Evolutionary conservation across 2,888 invertebrate genomes (phyloP).

Genomic region (Neelides folsomi): DNA sequence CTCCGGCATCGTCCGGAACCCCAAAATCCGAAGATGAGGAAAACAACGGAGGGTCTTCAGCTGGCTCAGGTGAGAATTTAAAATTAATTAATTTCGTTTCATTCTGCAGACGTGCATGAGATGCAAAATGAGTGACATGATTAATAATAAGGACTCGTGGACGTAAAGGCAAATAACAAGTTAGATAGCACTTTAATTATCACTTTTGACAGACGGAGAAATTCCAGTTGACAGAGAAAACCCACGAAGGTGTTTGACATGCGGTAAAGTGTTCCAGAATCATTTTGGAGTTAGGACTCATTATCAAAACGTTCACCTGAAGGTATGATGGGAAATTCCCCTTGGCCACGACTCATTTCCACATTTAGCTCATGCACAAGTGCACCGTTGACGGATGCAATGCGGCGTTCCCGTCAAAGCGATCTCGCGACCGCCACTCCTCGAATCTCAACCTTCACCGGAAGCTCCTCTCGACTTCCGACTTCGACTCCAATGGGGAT

Average conservation of each 20-base stretch:
- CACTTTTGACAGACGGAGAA: conserved; percentile 26
- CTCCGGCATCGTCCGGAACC: no score
- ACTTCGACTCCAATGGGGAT: not conserved
- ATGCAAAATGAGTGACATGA: no score
- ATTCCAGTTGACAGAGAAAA: conserved; percentile 85
- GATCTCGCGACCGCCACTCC: conserved; percentile 82
- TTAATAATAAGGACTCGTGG: no score
- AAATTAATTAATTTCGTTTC: no score
- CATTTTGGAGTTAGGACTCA: conserved; percentile 86
- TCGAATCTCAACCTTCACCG: conserved; percentile 81
- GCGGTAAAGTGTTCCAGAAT: conserved; percentile 85
- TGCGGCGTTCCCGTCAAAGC: conserved; percentile 84
- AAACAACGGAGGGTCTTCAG: no score
- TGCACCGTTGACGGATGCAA: conserved; percentile 90
- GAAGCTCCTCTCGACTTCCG: conserved; percentile 54
- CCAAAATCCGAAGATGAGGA: no score
- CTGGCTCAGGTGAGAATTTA: no score
- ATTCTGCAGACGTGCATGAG: no score
- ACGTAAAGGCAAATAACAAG: no score
- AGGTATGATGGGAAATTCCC: conserved; percentile 40
- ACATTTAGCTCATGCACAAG: conserved; percentile 55
- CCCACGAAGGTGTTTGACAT: conserved; percentile 77
- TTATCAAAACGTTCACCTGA: conserved; percentile 88
- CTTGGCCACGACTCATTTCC: no score
- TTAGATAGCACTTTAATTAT: no score